These are phyloP conservation scores for Spodoptera litura DNA, from an alignment of 1,140 invertebrate species.

Conservation along the genomic window DNA sequence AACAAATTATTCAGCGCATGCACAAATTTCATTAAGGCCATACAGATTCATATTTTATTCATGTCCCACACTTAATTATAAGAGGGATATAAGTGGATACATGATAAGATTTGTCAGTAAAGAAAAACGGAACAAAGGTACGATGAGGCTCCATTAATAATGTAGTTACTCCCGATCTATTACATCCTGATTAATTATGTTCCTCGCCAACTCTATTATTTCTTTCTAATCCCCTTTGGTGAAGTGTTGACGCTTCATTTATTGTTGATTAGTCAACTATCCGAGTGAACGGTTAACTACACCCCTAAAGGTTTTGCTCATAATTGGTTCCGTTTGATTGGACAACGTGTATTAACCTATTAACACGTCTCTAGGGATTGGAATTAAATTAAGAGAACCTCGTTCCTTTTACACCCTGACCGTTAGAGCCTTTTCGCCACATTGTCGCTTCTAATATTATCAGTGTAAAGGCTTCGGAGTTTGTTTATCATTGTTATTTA, in stretches of 20 bases:
- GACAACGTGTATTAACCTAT: conserved; percentile 44
- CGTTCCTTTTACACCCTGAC: background rate
- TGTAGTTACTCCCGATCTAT: conserved; percentile 58
- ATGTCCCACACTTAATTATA: conserved; percentile 48
- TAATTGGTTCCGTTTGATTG: conserved; percentile 32
- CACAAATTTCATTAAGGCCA: conserved; percentile 46
- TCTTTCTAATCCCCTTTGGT: conserved; percentile 46
- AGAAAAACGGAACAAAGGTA: conserved; percentile 29
- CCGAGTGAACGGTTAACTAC: conserved; percentile 26
- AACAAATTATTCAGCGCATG: conserved; percentile 44
- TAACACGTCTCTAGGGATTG: conserved; percentile 24
- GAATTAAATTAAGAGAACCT: conserved; percentile 28
- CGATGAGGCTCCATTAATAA: conserved; percentile 55
- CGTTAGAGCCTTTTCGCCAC: background rate
- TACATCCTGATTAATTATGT: conserved; percentile 68
- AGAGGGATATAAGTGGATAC: conserved; percentile 48
- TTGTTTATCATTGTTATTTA: too few species aligned
- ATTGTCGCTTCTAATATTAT: too few species aligned
- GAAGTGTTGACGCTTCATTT: conserved; percentile 34
- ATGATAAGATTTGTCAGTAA: conserved; percentile 37
- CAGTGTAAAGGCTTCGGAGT: too few species aligned
- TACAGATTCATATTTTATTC: conserved; percentile 48
- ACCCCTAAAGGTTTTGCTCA: conserved; percentile 21
- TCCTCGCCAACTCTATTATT: conserved; percentile 56
- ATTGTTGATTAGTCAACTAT: conserved; percentile 36